A percentile compares a stretch with the other conserved stretches of the same genome.
phyloP scores from a whole-genome alignment of 2,888 invertebrate genomes.

The Pollenia amentaria region DNA sequence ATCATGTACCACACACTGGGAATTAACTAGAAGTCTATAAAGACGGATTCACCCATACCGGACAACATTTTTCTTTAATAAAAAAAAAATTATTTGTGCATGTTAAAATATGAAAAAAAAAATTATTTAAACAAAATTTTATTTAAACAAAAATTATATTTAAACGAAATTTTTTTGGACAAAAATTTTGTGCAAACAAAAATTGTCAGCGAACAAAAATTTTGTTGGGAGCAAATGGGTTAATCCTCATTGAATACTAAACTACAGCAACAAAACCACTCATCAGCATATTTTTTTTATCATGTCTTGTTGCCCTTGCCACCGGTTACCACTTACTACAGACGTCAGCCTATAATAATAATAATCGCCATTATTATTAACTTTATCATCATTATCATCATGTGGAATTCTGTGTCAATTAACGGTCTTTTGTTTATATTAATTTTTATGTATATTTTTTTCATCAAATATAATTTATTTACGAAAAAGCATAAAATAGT shows the following conservation, averaged over 20 bases:
- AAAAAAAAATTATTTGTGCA: no score
- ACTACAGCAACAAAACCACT: not conserved
- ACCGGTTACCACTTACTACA: not conserved
- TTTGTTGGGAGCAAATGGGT: no score
- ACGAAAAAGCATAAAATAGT: slow-evolving; percentile 9
- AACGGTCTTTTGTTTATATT: slow-evolving; percentile 73
- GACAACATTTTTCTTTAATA: no score
- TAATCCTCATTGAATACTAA: no score
- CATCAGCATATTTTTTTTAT: slow-evolving; percentile 25
- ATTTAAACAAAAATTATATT: no score
- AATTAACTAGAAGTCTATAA: not conserved
- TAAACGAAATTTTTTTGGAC: no score
- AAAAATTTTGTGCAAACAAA: no score
- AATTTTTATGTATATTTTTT: slow-evolving; percentile 31
- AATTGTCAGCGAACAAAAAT: no score
- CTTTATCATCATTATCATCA: slow-evolving; percentile 10
- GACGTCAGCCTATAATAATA: not conserved
- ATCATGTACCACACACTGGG: slow-evolving; percentile 63
- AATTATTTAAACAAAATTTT: no score
- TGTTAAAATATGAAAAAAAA: no score
- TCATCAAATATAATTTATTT: slow-evolving; percentile 21
- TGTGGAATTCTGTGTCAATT: slow-evolving; percentile 69
- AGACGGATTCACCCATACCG: no score
- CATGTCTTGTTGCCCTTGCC: not conserved
- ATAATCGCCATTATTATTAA: slow-evolving; percentile 1